Base-by-base conservation (phyloP, 2,113 vertebrate genomes). In the Motacilla tschutschensis region DNA sequence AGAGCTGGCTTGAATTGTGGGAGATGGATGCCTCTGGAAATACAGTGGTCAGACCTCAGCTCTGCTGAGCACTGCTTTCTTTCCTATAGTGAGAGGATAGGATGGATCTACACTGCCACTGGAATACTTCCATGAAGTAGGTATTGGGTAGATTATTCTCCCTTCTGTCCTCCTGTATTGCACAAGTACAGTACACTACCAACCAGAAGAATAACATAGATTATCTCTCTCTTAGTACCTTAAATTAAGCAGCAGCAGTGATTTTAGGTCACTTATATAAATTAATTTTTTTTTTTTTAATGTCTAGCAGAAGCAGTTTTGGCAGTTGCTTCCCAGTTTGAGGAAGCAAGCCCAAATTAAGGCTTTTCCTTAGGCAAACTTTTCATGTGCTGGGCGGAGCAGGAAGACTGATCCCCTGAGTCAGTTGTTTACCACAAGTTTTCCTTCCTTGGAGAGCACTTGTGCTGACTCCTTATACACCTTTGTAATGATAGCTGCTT, bases 281-380 rank as follows among this genome's bases (percentile, higher is more conserved):
- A 8, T 4, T 31, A 33, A 6, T 47, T n/a, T 2, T 12, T 14
- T 12, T 14, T 26, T 35, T 12, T 24, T 25, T 18, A 24, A 22
- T 44, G 38, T 77, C 60, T 60, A 60, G 41, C 26, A 80, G 24
- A n/a, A 66, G 41, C 26, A 35, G 38, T 84, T 82, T 64, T 90
- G 82, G 83, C 83, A 87, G 69, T 53, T 1, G 0, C 26, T 87
- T 71, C 31, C 17, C 31, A 47, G 46, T 86, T 81, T 21, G 50
- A 77, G 64, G 83, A 91, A 28, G 20, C 25, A 54, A 86, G 15
- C 13, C 24, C 14, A 46, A 85, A 65, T 83, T 54, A 74, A 91
- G 29, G 46, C 41, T 87, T 92, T 87, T 92, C 89, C 80, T 87
- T 69, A 87, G 93, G 93, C 91, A 55, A 92, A 64, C 24, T 88